phyloP scores from a whole-genome alignment of 1,140 invertebrate species.

The Neodiprion lecontei region DNA sequence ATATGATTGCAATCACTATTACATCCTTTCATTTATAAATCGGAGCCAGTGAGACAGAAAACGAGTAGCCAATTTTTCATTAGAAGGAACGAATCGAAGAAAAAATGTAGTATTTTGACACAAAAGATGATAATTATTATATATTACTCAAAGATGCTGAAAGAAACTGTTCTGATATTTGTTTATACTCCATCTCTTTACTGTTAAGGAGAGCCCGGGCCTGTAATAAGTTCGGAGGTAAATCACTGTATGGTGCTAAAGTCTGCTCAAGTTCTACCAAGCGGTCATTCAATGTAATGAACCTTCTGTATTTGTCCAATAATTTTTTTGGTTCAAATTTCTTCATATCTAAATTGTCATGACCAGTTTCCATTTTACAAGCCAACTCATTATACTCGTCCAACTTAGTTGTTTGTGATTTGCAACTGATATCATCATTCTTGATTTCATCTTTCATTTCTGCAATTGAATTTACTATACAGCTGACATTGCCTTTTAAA shows the following conservation, averaged over 20 bases:
- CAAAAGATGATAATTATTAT: background rate
- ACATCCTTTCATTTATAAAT: too few species aligned
- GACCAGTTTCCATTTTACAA: conserved; percentile 36
- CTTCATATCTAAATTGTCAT: conserved; percentile 39
- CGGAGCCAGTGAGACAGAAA: too few species aligned
- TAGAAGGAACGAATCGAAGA: background rate
- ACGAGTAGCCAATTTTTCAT: too few species aligned
- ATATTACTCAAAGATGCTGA: background rate
- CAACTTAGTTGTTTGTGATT: conserved; percentile 41
- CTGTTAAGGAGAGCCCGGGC: conserved; percentile 46
- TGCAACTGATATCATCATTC: conserved; percentile 29
- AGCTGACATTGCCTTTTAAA: conserved; percentile 35
- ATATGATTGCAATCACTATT: too few species aligned
- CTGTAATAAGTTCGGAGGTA: conserved; percentile 51
- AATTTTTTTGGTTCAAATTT: conserved; percentile 39
- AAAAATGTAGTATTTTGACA: background rate
- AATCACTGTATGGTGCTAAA: conserved; percentile 43
- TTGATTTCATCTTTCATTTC: conserved; percentile 31
- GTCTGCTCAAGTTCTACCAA: conserved; percentile 40
- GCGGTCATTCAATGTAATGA: conserved; percentile 38
- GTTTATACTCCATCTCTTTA: conserved; percentile 44
- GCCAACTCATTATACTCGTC: conserved; percentile 43
- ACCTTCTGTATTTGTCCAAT: conserved; percentile 41
- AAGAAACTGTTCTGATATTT: conserved; percentile 18
- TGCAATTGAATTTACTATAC: conserved; percentile 32